phyloP scores from a whole-genome alignment of 2,888 invertebrate genomes.

The Lepetodrilus schrolli region DNA sequence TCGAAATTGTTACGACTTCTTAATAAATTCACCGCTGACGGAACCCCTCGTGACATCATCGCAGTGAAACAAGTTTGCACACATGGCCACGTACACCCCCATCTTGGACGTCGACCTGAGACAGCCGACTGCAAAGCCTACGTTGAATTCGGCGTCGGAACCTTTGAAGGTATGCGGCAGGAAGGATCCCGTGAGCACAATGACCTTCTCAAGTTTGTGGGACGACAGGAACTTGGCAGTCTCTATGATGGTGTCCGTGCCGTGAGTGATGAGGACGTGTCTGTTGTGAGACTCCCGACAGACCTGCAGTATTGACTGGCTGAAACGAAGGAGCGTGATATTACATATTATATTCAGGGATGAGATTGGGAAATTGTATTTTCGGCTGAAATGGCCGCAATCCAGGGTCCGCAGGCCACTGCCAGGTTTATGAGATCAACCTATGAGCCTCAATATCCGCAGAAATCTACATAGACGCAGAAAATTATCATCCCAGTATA shows the following conservation, averaged over 20 bases:
- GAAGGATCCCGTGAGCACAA: constrained; percentile 54
- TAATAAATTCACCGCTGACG: constrained; percentile 34
- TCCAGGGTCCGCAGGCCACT: no score
- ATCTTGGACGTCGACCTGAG: constrained; percentile 31
- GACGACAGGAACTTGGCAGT: constrained; percentile 47
- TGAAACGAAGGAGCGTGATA: no score
- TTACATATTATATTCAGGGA: no score
- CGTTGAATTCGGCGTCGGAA: constrained; percentile 61
- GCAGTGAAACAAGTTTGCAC: constrained; percentile 36
- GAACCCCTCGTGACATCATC: constrained; percentile 31
- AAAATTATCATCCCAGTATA: no score
- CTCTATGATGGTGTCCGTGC: constrained; percentile 60
- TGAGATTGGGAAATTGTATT: no score
- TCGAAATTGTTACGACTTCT: not conserved
- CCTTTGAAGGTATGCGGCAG: constrained; percentile 54
- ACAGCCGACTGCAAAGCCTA: constrained; percentile 58
- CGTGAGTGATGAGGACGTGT: constrained; percentile 57
- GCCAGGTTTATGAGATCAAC: no score
- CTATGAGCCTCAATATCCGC: no score
- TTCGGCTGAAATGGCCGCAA: no score
- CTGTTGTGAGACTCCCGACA: constrained; percentile 1
- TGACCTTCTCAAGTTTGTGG: constrained; percentile 32
- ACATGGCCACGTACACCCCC: constrained; percentile 54
- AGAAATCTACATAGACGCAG: no score
- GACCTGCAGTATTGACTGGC: constrained; percentile 29